Percentiles rank a stretch among this genome's conserved stretches.
Evolutionary conservation across 2,113 vertebrate species (phyloP).

Genomic region (Acanthochromis polyacanthus): DNA sequence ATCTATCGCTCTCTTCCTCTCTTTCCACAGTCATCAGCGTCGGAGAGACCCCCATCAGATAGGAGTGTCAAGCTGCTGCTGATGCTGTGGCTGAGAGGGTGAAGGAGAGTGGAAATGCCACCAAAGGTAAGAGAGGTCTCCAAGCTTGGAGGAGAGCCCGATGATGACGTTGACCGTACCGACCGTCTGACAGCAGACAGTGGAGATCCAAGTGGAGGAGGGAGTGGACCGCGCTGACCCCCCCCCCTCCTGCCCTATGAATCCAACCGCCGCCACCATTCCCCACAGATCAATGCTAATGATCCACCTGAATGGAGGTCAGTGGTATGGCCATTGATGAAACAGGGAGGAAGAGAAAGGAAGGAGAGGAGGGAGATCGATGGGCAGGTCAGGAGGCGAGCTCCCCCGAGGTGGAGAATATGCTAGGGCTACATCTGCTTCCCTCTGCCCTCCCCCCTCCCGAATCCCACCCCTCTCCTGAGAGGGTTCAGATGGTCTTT

Average conservation of each 20-base stretch:
- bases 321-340: conserved; percentile 47
- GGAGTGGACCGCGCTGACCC: background rate
- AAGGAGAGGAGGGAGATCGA: conserved; percentile 60
- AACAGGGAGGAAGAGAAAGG: conserved; percentile 54
- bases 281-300: conserved; percentile 73
- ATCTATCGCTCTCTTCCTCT: conserved; percentile 63
- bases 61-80: conserved; percentile 61
- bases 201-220: background rate
- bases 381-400: conserved; percentile 68
- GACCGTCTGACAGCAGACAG: conserved; percentile 11
- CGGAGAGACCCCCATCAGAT: conserved; percentile 56
- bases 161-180: conserved; percentile 10
- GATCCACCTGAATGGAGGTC: conserved; percentile 64
- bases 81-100: conserved; percentile 28
- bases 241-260: background rate
- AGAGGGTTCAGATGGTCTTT: conserved; percentile 81
- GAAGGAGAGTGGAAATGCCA: conserved; percentile 44
- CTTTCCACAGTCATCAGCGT: conserved; percentile 54
- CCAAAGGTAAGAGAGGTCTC: conserved; percentile 17
- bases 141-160: conserved; percentile 13
- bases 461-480: conserved; percentile 57
- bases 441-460: conserved; percentile 43
- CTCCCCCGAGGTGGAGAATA: conserved; percentile 65
- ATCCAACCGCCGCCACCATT: background rate
- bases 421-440: conserved; percentile 74